Percentiles rank a stretch among this genome's conserved stretches.
Conservation (phyloP, 1,140 invertebrate genomes). For the Bombus waltoni region DNA sequence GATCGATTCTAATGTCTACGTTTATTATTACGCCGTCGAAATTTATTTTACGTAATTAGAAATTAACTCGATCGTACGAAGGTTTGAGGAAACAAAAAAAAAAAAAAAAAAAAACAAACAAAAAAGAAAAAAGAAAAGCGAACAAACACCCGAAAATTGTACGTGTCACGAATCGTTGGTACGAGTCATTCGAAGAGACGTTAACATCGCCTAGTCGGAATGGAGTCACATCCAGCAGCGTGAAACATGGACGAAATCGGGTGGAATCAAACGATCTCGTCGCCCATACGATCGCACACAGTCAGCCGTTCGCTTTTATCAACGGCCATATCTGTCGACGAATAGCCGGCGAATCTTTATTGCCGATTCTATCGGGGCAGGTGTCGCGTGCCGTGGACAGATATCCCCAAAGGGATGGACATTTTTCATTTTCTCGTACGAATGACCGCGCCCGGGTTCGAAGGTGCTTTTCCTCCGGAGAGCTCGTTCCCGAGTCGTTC, state of each 20-base stretch:
- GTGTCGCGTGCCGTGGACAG: conserved; percentile 15
- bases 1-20: background rate
- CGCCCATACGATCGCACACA: background rate
- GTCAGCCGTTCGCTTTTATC: background rate
- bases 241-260: conserved; percentile 1
- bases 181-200: too few species aligned
- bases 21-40: background rate
- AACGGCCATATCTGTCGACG: background rate
- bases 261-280: background rate
- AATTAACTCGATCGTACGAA: background rate
- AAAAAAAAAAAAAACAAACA: too few species aligned
- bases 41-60: background rate
- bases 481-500: conserved; percentile 56
- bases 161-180: too few species aligned
- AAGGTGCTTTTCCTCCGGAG: conserved; percentile 30
- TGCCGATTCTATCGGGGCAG: conserved; percentile 16
- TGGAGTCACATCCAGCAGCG: background rate
- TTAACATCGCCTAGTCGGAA: too few species aligned
- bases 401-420: conserved; percentile 3
- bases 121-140: too few species aligned
- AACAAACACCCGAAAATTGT: too few species aligned
- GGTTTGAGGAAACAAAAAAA: too few species aligned
- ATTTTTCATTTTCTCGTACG: conserved; percentile 60
- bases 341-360: conserved; percentile 34
- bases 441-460: conserved; percentile 15